A percentile compares a stretch with the other conserved stretches of the same genome.
Conservation (phyloP, 2,888 invertebrate genomes). For the Plusia festucae region DNA sequence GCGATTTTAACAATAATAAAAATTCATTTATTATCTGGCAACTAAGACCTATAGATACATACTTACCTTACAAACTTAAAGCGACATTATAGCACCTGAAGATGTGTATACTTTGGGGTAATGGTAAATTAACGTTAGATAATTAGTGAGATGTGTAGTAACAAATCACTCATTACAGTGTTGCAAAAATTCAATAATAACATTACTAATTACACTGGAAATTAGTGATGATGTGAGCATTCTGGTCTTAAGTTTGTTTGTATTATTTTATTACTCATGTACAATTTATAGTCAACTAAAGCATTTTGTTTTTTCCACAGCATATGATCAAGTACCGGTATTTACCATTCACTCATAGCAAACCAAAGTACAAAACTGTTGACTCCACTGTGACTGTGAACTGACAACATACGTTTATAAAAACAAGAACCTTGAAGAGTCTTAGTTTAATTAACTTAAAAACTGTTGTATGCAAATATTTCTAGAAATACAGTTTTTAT, state of each 20-base stretch:
- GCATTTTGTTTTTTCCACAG: constrained; percentile 89
- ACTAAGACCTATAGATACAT: too few relatives aligned
- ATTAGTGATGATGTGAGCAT: not conserved
- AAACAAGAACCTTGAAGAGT: constrained; percentile 68
- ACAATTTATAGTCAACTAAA: constrained; percentile 4
- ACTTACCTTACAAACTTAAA: too few relatives aligned
- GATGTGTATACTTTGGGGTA: not conserved
- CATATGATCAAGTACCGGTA: constrained; percentile 99
- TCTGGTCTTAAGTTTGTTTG: not conserved
- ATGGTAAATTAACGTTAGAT: too few relatives aligned
- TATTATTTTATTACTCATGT: not conserved
- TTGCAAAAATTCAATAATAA: too few relatives aligned
- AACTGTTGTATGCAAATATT: constrained; percentile 85
- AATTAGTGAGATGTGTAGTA: too few relatives aligned
- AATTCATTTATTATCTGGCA: too few relatives aligned
- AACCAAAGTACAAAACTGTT: constrained; percentile 96
- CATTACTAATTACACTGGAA: not conserved
- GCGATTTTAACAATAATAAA: too few relatives aligned
- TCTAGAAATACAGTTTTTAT: constrained; percentile 88
- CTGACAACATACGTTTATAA: constrained; percentile 71
- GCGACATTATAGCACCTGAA: not conserved
- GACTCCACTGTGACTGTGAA: constrained; percentile 81
- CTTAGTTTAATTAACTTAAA: constrained; percentile 80
- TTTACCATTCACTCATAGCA: constrained; percentile 99
- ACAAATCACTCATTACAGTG: too few relatives aligned